Base-by-base conservation (phyloP, 2,797 vertebrate genomes). In the Falco rusticolus region DNA sequence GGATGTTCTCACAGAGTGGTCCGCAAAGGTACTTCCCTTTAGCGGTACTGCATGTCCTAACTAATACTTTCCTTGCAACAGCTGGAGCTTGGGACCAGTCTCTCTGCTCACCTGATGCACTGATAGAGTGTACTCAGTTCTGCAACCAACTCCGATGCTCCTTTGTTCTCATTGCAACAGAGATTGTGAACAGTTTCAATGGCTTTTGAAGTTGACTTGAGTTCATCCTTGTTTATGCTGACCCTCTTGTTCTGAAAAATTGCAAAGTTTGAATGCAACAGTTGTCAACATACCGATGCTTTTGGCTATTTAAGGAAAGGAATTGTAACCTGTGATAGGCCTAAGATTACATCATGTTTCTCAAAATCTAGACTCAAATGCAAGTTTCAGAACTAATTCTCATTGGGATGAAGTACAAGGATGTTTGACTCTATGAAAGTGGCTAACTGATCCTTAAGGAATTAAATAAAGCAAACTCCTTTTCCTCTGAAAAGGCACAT, bases 111-210 rank as follows among this genome's bases (percentile, higher is more conserved):
- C 99, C 99, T 97, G 95, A 99, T 99, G 75, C 99, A 99, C 97
- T 99, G 99, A 93, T 99, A 99, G 25, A 99, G 98, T 2, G 99
- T 99, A 60, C 99, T 98, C 41, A 99, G 98, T 68, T 99, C 99
- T 17, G 99, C 99, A 88, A 99, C 99, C 71, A 99, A 97, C 90
- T 99, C 99, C 0, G 99, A 99, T 2, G 99, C 99, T 17, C 99
- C 99, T 97, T 99, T 99, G 98, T 99, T 99, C 97, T 99, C 99
- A 4, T 99, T 99, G 97, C 99, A 99, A 93, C 99, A 99, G 77
- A 99, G 97, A 86, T 98, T 99, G 97, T 99, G 99, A 34, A 99
- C 99, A 0, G 99, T 99, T 94, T 99, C 99, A 3, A 99, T 98
- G 29, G 99, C 99, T 96, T 99, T 99, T 1, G 99, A 99, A 1